Conservation (phyloP, 2,113 vertebrate species). For the Protobothrops flavoviridis region DNA sequence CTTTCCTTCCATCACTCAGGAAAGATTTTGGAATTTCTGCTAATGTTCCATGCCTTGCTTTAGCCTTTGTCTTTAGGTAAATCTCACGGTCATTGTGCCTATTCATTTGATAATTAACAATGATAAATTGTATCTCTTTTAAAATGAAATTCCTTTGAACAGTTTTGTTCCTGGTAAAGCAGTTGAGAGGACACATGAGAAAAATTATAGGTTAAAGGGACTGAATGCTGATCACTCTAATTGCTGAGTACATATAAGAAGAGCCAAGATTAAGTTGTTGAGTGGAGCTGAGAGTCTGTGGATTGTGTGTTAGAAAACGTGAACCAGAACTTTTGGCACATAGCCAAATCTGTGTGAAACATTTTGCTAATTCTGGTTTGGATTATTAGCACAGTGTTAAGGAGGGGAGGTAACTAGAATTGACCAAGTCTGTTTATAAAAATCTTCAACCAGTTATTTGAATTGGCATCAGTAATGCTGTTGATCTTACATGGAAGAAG, state of each 20-base stretch:
- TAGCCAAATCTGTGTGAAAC: neutral
- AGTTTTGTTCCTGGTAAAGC: neutral
- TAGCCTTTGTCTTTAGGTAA: neutral
- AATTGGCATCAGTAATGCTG: neutral
- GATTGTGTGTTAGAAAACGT: neutral
- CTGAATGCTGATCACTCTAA: neutral
- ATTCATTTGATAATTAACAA: neutral
- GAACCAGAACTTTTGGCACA: neutral
- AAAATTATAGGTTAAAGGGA: neutral
- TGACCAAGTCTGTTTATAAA: neutral
- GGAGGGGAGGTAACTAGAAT: neutral
- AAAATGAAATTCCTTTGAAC: neutral
- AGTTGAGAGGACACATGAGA: neutral
- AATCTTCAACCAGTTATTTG: neutral
- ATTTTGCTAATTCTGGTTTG: constrained; percentile 18
- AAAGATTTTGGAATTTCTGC: neutral
- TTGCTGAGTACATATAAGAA: neutral
- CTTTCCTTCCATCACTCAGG: neutral
- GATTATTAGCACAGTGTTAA: neutral
- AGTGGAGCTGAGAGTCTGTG: neutral
- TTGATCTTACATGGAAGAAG: constrained; percentile 30
- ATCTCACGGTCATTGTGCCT: neutral
- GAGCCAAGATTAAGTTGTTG: neutral
- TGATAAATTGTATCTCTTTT: neutral
- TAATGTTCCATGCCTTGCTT: neutral